These are phyloP conservation scores for Bombus pascuorum DNA, from an alignment of 1,140 invertebrate genomes.

Conservation along the genomic window DNA sequence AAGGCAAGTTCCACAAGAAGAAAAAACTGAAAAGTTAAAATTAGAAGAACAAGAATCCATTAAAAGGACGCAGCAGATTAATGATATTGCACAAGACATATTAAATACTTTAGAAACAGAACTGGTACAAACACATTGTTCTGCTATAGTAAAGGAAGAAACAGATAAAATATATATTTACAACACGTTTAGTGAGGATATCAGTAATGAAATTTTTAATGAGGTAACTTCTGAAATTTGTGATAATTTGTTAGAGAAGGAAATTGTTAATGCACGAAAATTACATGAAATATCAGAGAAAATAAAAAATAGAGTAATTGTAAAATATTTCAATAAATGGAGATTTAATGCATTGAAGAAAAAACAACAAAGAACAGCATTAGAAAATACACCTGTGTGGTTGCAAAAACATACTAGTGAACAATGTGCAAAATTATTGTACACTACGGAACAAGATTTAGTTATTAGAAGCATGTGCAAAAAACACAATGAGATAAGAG, in stretches of 20 bases:
- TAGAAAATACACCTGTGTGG: constrained; percentile 86
- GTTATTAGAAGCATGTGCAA: constrained; percentile 82
- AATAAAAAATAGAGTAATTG: constrained; percentile 72
- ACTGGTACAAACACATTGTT: constrained; percentile 76
- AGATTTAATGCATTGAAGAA: constrained; percentile 72
- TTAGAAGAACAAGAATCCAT: constrained; percentile 70
- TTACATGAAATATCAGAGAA: constrained; percentile 67
- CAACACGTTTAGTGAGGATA: constrained; percentile 60
- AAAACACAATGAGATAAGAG: constrained; percentile 11
- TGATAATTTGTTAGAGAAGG: constrained; percentile 57
- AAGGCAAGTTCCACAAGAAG: constrained; percentile 12
- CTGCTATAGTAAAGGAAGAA: constrained; percentile 78
- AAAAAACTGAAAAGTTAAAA: constrained; percentile 51
- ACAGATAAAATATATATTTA: constrained; percentile 56
- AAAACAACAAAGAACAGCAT: constrained; percentile 78
- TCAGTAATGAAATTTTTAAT: constrained; percentile 73
- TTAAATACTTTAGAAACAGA: constrained; percentile 75
- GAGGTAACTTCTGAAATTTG: constrained; percentile 71
- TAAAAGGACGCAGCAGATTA: constrained; percentile 70
- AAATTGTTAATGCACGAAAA: constrained; percentile 66
- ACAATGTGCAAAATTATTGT: constrained; percentile 82
- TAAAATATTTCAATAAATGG: constrained; percentile 82
- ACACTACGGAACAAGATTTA: constrained; percentile 80
- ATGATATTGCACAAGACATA: constrained; percentile 72
- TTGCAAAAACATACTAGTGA: constrained; percentile 81